Evolutionary conservation across 23 tunicate species (phyloP), one percentile per base, ranked within the genome.

Genomic region (Ascidia mentula): DNA sequence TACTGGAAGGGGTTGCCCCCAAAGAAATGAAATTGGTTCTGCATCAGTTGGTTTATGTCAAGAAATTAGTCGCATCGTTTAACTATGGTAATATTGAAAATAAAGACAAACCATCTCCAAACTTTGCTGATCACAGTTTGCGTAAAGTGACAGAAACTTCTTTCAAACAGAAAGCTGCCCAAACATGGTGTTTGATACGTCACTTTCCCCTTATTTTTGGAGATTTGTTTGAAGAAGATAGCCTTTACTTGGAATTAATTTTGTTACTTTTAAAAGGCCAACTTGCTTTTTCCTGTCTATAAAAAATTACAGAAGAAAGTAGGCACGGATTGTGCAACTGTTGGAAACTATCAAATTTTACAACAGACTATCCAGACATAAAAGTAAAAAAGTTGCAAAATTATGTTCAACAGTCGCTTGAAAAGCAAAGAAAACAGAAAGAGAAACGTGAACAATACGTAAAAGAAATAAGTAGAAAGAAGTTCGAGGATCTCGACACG

Each of bases 71-170:
- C 22, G 69, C 81, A 77, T 31, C 35, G 31, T 77, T 77, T 46
- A 6, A 45, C 81, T 77, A 38, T 77, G 81, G 81, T 9, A 77
- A 9, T 31, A 45, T 77, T 45, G 70, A 77, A 46, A 32, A 15
- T 1, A 77, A 39, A 76, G 42, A 76, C 61, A 76, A 76, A 28
- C 80, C 80, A 40, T 76, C 80, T 76, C 37, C 80, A 30, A 76
- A 76, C 80, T 76, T 76, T 73, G 33, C 40, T 28, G 40, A 73
- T 28, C 26, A 8, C 20, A 73, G 18, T 32, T 73, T 76, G 80
- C 40, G 42, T 31, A 76, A 76, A n/a, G 61, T 40, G 28, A 40
- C 60, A 13, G 80, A 76, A 12, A 8, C 33, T 69, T 26, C 72
- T 69, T 69, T 69, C 32, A 69, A 20, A 69, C 72, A 69, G 20